Evolutionary conservation across 2,113 vertebrate species (phyloP), one percentile per base, ranked within the genome.

Genomic region (Anhinga rufa): DNA sequence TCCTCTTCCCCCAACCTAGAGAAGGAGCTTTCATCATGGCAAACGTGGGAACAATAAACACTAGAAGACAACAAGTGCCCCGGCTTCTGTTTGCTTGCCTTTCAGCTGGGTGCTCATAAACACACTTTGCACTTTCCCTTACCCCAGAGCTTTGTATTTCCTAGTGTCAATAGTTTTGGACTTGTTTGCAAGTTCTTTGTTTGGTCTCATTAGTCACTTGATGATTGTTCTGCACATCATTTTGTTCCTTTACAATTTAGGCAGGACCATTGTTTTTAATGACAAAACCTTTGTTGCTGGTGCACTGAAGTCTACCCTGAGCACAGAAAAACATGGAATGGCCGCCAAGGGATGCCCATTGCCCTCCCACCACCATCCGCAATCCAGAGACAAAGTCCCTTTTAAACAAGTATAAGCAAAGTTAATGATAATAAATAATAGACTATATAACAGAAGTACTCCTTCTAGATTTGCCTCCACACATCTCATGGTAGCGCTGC

Each of bases 121-220:
- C 86, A 82, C 60, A 6, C 86, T 57, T 21, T 91, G 83, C 83
- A 94, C 95, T 94, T 86, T 91, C 90, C 61, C 75, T 92, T 95
- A 92, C 89, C 92, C 83, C 87, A 51, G 62, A 83, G 92, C 94
- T 93, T 86, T 94, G 62, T 64, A 36, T 20, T 77, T 83, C 22
- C 72, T 26, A 55, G n/a, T 32, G 87, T 80, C 94, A 89, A 81
- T 51, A 68, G 90, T 83, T 86, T 81, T 26, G 72, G 92, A 81
- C 54, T 95, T 55, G 90, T 91, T 80, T 91, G 83, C 92, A 72
- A 82, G 92, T 51, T 46, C 87, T 96, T 95, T 95, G 92, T 91
- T 58, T 71, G 83, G 51, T 71, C 71, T 86, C 87, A 71, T 88
- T 68, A 88, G 94, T 94, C 86, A 82, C 76, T 76, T 31, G 90